Evolutionary conservation across 92 coral and sea anemone species (phyloP).

Genomic region (Isaurus tuberculatus): DNA sequence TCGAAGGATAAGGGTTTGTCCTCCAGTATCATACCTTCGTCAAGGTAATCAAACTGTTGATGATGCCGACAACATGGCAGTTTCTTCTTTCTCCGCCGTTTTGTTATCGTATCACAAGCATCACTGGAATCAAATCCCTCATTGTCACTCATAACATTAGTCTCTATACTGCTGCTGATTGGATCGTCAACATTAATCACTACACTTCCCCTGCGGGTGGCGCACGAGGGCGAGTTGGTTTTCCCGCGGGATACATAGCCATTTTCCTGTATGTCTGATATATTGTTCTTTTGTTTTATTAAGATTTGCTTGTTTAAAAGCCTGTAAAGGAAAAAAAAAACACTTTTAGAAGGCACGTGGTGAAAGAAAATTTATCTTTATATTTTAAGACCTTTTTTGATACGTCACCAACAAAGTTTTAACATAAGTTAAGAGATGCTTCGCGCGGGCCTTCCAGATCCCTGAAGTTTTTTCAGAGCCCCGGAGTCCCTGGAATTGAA

Average conservation of each 20-base stretch:
- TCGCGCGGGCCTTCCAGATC: too few species aligned
- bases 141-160: conserved; percentile 38
- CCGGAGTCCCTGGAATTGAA: too few species aligned
- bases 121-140: conserved; percentile 12
- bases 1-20: conserved; percentile 81
- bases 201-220: background rate
- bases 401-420: too few species aligned
- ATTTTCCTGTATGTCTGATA: background rate
- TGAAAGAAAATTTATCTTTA: too few species aligned
- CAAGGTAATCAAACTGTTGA: conserved; percentile 80
- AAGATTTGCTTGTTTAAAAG: conserved; percentile 34
- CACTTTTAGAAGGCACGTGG: too few species aligned
- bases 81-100: conserved; percentile 82
- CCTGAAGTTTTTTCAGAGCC: too few species aligned
- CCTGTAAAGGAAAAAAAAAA: background rate
- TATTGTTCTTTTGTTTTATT: conserved; percentile 12
- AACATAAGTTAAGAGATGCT: too few species aligned
- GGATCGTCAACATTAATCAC: conserved; percentile 33
- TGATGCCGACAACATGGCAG: conserved; percentile 89
- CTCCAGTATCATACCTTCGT: conserved; percentile 89
- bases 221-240: background rate
- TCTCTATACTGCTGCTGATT: conserved; percentile 28
- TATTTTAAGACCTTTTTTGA: too few species aligned
- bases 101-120: conserved; percentile 60
- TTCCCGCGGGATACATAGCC: conserved; percentile 16